phyloP scores from a whole-genome alignment of 2,888 invertebrate genomes.

The Clostera curtula region DNA sequence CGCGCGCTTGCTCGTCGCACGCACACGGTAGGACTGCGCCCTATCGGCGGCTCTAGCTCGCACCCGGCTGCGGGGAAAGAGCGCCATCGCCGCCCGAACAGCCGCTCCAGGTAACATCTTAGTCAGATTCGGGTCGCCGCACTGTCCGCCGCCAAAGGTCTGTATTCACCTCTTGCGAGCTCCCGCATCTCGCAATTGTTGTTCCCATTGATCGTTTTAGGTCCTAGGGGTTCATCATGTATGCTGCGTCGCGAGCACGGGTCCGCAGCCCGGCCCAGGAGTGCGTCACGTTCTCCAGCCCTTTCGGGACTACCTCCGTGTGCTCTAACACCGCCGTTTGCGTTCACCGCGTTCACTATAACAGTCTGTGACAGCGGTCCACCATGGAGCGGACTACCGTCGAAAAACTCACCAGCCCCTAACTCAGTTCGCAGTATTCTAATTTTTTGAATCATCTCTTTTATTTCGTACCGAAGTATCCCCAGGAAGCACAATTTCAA shows the following conservation, averaged over 20 bases:
- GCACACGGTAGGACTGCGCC: conserved; percentile 38
- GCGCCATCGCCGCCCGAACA: conserved; percentile 78
- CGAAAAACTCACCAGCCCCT: conserved; percentile 67
- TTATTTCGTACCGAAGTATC: conserved; percentile 89
- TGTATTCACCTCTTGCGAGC: conserved; percentile 73
- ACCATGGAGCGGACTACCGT: conserved; percentile 62
- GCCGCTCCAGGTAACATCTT: conserved; percentile 84
- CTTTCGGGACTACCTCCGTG: conserved; percentile 70
- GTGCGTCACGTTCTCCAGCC: conserved; percentile 75
- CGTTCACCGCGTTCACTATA: conserved; percentile 70
- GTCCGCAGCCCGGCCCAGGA: conserved; percentile 67
- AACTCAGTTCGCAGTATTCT: conserved; percentile 83
- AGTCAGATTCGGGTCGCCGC: conserved; percentile 80
- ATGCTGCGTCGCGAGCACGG: conserved; percentile 53
- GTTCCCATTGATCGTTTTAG: conserved; percentile 81
- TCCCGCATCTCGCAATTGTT: conserved; percentile 88
- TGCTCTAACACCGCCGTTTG: conserved; percentile 76
- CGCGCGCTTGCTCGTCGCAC: conserved; percentile 40
- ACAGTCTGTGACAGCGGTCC: conserved; percentile 65
- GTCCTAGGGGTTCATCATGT: conserved; percentile 70
- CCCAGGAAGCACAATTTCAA: conserved; percentile 92
- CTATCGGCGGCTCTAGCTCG: conserved; percentile 47
- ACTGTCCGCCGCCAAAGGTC: conserved; percentile 68
- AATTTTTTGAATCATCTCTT: conserved; percentile 94
- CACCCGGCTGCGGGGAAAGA: conserved; percentile 61